phyloP scores from a whole-genome alignment of 2,888 invertebrate genomes.

The Anthophora plumipes region DNA sequence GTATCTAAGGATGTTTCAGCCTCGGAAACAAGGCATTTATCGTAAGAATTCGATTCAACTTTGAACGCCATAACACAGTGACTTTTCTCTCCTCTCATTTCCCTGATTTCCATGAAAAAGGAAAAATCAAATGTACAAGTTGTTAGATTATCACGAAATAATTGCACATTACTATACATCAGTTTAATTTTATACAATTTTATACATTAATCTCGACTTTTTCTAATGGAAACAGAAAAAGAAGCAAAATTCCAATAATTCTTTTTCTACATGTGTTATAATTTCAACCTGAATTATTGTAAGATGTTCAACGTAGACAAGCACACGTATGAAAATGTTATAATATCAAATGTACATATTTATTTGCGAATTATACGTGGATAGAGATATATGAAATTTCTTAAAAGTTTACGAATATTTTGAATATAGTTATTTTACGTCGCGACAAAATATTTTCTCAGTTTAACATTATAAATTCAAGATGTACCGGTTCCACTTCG shows the following conservation, averaged over 20 bases:
- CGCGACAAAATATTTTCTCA: no score
- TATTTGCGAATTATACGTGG: no score
- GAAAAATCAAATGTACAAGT: background rate
- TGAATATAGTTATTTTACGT: no score
- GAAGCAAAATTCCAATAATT: background rate
- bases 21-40: conserved; percentile 2
- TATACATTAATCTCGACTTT: conserved; percentile 16
- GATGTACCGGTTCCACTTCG: no score
- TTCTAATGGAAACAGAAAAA: conserved; percentile 13
- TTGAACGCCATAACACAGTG: background rate
- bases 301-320: background rate
- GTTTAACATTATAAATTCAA: no score
- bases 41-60: background rate
- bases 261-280: background rate
- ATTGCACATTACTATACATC: conserved; percentile 8
- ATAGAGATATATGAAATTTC: no score
- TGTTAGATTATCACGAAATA: conserved; percentile 13
- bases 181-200: conserved; percentile 1
- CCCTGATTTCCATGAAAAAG: background rate
- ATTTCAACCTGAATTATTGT: background rate
- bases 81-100: background rate
- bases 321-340: no score
- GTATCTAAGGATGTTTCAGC: background rate
- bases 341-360: no score
- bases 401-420: no score